A percentile compares a stretch with the other conserved stretches of the same genome.
phyloP scores from a whole-genome alignment of 1,140 invertebrate species.

The Gryllus bimaculatus region DNA sequence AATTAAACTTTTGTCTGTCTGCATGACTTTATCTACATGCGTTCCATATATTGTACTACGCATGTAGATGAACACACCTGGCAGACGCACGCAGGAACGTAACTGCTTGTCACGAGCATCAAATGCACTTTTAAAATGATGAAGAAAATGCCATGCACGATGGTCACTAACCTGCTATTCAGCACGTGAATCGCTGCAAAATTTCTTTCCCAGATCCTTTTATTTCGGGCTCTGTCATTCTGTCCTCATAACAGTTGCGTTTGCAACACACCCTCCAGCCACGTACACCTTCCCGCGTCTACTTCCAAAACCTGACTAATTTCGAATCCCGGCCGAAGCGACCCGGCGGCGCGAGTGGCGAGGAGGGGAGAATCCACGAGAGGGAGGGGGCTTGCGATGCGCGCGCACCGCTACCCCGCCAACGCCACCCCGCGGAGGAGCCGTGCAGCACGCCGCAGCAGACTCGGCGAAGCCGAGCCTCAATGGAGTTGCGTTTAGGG shows the following conservation, averaged over 20 bases:
- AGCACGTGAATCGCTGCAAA: neutral
- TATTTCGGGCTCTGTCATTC: neutral
- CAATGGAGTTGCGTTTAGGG: too few species aligned
- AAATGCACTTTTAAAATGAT: neutral
- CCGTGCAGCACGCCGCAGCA: too few species aligned
- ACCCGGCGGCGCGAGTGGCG: neutral
- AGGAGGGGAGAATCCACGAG: neutral
- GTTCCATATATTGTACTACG: neutral
- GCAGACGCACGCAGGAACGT: neutral
- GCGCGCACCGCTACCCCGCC: neutral
- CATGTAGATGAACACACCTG: neutral
- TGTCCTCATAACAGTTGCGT: neutral
- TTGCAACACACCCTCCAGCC: neutral
- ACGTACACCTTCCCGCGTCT: neutral
- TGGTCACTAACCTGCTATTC: neutral
- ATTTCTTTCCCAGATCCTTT: neutral
- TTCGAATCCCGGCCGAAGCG: neutral
- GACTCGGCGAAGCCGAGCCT: too few species aligned
- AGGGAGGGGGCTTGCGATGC: neutral
- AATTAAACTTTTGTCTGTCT: neutral
- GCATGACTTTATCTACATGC: neutral
- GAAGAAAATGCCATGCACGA: neutral
- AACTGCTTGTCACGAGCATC: too few species aligned
- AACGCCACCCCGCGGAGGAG: neutral
- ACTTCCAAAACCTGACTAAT: conserved; percentile 4